Base-by-base conservation (phyloP, 2,888 invertebrate genomes). In the Platynereis dumerilii region DNA sequence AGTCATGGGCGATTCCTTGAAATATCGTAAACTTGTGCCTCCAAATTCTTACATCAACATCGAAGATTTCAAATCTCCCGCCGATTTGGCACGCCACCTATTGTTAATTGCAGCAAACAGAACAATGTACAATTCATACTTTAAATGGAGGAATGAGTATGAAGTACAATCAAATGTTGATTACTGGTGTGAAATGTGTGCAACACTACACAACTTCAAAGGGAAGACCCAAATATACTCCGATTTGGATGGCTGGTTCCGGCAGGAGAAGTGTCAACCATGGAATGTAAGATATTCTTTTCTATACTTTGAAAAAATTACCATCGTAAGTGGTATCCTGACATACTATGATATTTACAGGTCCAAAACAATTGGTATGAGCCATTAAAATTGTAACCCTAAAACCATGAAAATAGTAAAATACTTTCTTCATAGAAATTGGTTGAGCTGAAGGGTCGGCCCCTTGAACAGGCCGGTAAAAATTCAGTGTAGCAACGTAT, bases 81-180 rank as follows among this genome's bases (percentile, higher is more conserved):
- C 54, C 22, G 61, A 53, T 29, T 45, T 66, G 26, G 66, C 66
- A 15, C 44, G 44, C 17, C 39, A 66, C 45, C 29, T 66, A 29
- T 44, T 28, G 29, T 20, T 28, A 34, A 34, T 58, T 28, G 58
- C 58, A 3, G 5, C 12, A 26, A 58, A 58, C 39, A 39, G 7
- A n/a, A 58, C 58, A 15, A n/a, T 58, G 10, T 58, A 34, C 22
- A 58, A 34, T 39, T 2, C 3, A 3, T 58, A 58, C 22, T 39
- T 34, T 15, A 7, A 27, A 39, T 58, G 58, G 58, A 58, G 22
- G n/a, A 15, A 34, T 2, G 17, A 20, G 3, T 58, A 58, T 39
- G 39, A 48, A 3, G 3, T 48, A 7, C 7, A 22, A n/a, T 5
- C 3, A 48, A 48, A n/a, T 5, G 12, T 7, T 34, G 34, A 12